Evolutionary conservation across 2,888 invertebrate species (phyloP).

Genomic region (Strigamia transsilvanica): DNA sequence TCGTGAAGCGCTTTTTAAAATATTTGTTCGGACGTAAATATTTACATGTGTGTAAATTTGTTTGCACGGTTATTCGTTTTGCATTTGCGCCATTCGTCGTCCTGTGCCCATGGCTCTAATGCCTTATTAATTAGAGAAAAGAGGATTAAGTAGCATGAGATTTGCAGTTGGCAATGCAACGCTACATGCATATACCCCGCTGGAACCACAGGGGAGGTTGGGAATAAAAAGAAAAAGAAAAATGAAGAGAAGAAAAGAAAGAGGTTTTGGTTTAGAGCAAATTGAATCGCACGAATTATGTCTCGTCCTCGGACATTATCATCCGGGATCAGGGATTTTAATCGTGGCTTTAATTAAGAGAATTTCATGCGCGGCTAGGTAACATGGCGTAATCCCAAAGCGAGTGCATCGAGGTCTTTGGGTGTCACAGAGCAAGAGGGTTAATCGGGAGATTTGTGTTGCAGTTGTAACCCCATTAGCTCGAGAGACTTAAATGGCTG

Average conservation of each 20-base stretch:
- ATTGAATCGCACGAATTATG: constrained; percentile 55
- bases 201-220: constrained; percentile 3
- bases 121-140: constrained; percentile 57
- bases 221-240: constrained; percentile 5
- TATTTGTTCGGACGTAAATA: constrained; percentile 19
- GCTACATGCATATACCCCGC: neutral
- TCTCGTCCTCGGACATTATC: constrained; percentile 51
- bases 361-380: constrained; percentile 54
- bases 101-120: constrained; percentile 56
- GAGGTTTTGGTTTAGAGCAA: constrained; percentile 49
- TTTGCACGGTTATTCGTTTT: constrained; percentile 31
- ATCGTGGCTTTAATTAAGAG: constrained; percentile 54
- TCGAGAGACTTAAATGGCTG: constrained; percentile 51
- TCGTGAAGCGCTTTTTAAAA: too few relatives aligned
- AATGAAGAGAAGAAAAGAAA: neutral
- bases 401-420: constrained; percentile 48
- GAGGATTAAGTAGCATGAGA: constrained; percentile 56
- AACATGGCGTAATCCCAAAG: constrained; percentile 54
- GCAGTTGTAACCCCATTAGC: constrained; percentile 54
- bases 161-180: constrained; percentile 44
- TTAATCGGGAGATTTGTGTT: constrained; percentile 55
- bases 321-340: constrained; percentile 53
- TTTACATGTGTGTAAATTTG: constrained; percentile 36
- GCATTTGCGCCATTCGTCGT: constrained; percentile 45
- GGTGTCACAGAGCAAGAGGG: constrained; percentile 52